Percentiles rank a stretch among this genome's conserved stretches.
Conservation (phyloP, 2,888 invertebrate genomes). For the Crossocerus cetratus region DNA sequence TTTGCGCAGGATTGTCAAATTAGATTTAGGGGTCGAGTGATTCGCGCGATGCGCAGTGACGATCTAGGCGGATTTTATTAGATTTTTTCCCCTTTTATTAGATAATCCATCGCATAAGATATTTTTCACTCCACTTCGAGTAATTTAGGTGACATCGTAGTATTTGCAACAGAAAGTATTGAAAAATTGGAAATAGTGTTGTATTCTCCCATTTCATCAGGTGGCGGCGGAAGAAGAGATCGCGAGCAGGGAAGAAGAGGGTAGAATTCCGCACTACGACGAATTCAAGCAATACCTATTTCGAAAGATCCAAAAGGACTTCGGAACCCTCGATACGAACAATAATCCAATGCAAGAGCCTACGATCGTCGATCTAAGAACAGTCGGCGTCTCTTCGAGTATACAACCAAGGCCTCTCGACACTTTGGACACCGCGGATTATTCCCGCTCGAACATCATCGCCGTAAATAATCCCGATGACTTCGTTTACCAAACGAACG, state of each 20-base stretch:
- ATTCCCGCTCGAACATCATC: constrained; percentile 37
- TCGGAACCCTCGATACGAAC: constrained; percentile 59
- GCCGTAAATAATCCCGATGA: constrained; percentile 38
- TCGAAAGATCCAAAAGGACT: constrained; percentile 62
- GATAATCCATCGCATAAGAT: too few relatives aligned
- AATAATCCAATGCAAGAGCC: constrained; percentile 58
- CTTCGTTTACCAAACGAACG: constrained; percentile 35
- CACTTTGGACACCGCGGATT: constrained; percentile 17
- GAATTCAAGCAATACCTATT: constrained; percentile 68
- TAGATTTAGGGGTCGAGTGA: too few relatives aligned
- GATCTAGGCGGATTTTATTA: too few relatives aligned
- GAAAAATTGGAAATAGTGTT: not conserved
- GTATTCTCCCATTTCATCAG: constrained; percentile 44
- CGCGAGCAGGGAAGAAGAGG: constrained; percentile 62
- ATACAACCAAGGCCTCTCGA: constrained; percentile 36
- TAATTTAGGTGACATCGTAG: too few relatives aligned
- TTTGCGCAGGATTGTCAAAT: not conserved
- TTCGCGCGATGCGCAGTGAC: too few relatives aligned
- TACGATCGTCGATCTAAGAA: constrained; percentile 63
- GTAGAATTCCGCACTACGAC: constrained; percentile 62
- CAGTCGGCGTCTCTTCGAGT: constrained; percentile 46
- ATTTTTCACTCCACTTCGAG: too few relatives aligned
- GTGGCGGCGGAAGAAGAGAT: constrained; percentile 71
- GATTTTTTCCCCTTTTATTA: too few relatives aligned
- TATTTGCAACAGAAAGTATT: too few relatives aligned